phyloP scores from a whole-genome alignment of 2,888 invertebrate genomes.

The Metalampra italica region DNA sequence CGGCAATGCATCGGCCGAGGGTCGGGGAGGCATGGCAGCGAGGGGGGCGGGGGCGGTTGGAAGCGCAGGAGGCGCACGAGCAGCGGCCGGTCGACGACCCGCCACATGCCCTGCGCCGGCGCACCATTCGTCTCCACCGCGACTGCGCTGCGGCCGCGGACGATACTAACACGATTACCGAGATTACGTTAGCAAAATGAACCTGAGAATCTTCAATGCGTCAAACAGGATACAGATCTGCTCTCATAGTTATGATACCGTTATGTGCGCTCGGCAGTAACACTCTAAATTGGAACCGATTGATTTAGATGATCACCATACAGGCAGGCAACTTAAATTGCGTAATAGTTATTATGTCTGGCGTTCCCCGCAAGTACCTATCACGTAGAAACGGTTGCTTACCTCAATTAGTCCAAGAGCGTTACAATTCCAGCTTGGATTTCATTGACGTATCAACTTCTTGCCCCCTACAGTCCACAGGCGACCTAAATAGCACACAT shows the following conservation, averaged over 20 bases:
- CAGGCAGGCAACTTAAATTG: not conserved
- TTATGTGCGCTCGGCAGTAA: not conserved
- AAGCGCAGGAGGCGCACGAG: conserved; percentile 73
- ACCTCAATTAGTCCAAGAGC: not conserved
- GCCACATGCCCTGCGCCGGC: conserved; percentile 68
- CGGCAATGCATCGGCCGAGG: conserved; percentile 70
- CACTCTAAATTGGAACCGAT: conserved; percentile 1
- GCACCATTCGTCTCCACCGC: conserved; percentile 61
- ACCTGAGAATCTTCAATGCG: not conserved
- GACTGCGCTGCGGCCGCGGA: conserved; percentile 28
- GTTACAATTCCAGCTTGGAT: conserved; percentile 1
- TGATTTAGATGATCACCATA: not conserved
- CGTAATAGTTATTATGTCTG: not conserved
- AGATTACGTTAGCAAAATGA: conserved; percentile 47
- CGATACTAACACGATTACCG: conserved; percentile 59
- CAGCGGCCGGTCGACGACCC: conserved; percentile 74
- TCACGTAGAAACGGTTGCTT: not conserved
- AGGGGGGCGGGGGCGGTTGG: conserved; percentile 52
- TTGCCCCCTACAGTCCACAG: conserved; percentile 42
- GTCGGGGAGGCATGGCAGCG: conserved; percentile 48
- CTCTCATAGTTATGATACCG: not conserved
- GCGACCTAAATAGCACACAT: conserved; percentile 60
- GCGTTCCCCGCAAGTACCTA: not conserved
- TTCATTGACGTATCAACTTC: conserved; percentile 31
- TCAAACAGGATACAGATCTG: not conserved